Evolutionary conservation across 2,888 invertebrate species (phyloP).

Genomic region (Xanthia icteritia): DNA sequence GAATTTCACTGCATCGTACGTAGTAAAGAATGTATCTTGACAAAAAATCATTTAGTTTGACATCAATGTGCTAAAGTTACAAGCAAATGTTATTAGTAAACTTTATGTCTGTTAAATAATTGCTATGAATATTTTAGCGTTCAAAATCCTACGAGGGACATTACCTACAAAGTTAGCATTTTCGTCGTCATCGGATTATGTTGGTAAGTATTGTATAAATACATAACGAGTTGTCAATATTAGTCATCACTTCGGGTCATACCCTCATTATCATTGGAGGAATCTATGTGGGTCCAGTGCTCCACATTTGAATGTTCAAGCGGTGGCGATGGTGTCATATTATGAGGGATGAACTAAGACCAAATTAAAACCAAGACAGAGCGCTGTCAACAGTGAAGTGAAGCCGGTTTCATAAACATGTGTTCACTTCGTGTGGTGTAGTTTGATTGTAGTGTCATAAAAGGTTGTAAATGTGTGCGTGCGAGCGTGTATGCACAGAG

Average conservation of each 20-base stretch:
- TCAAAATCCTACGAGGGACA: conserved; percentile 13
- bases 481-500: too few relatives aligned
- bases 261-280: not conserved
- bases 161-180: conserved; percentile 24
- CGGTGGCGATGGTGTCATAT: too few relatives aligned
- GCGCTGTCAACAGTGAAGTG: too few relatives aligned
- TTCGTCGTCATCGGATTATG: not conserved
- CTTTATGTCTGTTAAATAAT: conserved; percentile 9
- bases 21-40: not conserved
- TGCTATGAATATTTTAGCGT: conserved; percentile 48
- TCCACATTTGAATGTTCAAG: not conserved
- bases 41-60: not conserved
- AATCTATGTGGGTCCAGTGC: not conserved
- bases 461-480: too few relatives aligned
- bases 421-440: too few relatives aligned
- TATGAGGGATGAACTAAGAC: not conserved
- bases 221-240: not conserved
- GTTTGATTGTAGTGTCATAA: too few relatives aligned
- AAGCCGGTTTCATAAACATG: too few relatives aligned
- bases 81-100: conserved; percentile 37
- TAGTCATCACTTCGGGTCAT: conserved; percentile 17
- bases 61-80: conserved; percentile 10
- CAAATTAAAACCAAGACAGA: too few relatives aligned
- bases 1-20: not conserved
- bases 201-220: not conserved